Base-by-base conservation (phyloP, 1,140 invertebrate species). In the Zaprionus gabonicus region DNA sequence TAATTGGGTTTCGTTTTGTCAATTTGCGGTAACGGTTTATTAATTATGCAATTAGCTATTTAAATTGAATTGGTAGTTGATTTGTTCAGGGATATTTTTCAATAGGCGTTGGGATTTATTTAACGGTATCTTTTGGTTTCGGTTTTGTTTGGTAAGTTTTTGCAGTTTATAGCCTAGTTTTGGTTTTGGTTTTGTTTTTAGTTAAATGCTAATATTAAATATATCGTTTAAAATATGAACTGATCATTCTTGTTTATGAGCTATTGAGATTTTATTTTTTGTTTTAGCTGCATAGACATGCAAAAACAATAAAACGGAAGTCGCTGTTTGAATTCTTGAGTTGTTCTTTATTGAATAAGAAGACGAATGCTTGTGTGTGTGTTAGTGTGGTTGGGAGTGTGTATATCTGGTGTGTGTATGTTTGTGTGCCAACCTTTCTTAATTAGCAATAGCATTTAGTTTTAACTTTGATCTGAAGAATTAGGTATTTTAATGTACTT, bases 151-250 rank as follows among this genome's bases (percentile, higher is more conserved):
- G 78, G 82, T 75, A 56, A 85, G 23, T 60, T 71, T 86, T 91
- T 80, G 82, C 87, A 78, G 71, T 87, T 91, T 78, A 76, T 78
- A 87, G 80, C 70, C 80, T 88, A 82, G 62, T 67, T 72, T 71
- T 71, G 71, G 68, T 83, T 75, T 71, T 66, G 23, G 23, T 71
- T 79, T 84, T 28, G 28, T 31, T 59, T 57, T 91, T 82, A 80
- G 77, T 91, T 91, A 82, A 77, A 82, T 91, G 79, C 86, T 91
- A 91, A 82, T 80, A 71, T 91, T 90, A 72, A 80, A 86, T 91
- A 71, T 90, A 75, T 71, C 57, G 78, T 82, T 90, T 63, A 87
- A 87, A 87, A 73, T 73, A 64, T 79, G 69, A 71, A 76, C 78
- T 72, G 70, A 87, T 80, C 66, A 55, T 66, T 71, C 20, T 80